Evolutionary conservation across 1,140 invertebrate genomes (phyloP).

Genomic region (Rhyzopertha dominica): DNA sequence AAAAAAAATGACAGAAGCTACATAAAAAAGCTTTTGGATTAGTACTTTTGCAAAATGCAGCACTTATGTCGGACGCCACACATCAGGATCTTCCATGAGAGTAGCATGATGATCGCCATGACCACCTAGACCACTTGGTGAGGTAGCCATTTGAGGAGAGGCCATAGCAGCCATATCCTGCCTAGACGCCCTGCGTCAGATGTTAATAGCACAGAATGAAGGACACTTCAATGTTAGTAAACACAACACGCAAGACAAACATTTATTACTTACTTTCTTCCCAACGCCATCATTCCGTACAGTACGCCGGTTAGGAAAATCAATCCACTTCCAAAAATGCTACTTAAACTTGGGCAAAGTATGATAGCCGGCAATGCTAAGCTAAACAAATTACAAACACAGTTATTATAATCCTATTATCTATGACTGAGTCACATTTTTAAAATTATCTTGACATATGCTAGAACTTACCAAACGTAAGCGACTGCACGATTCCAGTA

Average conservation of each 20-base stretch:
- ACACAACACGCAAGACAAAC: constrained; percentile 14
- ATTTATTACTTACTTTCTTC: constrained; percentile 72
- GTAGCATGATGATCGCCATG: constrained; percentile 67
- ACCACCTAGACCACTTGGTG: constrained; percentile 54
- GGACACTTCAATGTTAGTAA: not conserved
- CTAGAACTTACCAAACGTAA: constrained; percentile 73
- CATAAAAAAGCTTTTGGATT: constrained; percentile 11
- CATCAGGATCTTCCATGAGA: constrained; percentile 82
- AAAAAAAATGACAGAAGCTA: constrained; percentile 14
- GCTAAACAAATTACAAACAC: constrained; percentile 51
- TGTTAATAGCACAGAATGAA: constrained; percentile 6
- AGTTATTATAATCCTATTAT: constrained; percentile 12
- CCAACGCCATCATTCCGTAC: constrained; percentile 91
- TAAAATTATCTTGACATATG: constrained; percentile 9
- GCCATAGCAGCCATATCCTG: constrained; percentile 78
- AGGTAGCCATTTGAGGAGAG: constrained; percentile 56
- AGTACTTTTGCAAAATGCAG: constrained; percentile 11
- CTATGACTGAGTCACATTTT: not conserved
- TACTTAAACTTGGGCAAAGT: constrained; percentile 68
- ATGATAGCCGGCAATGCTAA: constrained; percentile 72
- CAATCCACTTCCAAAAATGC: constrained; percentile 79
- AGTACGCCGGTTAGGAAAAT: constrained; percentile 84
- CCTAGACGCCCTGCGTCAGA: constrained; percentile 62
- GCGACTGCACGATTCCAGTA: constrained; percentile 86
- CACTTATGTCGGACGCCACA: constrained; percentile 82